A percentile compares a stretch with the other conserved stretches of the same genome.
phyloP scores from a whole-genome alignment of 2,113 vertebrate species.

The Picathartes gymnocephalus region DNA sequence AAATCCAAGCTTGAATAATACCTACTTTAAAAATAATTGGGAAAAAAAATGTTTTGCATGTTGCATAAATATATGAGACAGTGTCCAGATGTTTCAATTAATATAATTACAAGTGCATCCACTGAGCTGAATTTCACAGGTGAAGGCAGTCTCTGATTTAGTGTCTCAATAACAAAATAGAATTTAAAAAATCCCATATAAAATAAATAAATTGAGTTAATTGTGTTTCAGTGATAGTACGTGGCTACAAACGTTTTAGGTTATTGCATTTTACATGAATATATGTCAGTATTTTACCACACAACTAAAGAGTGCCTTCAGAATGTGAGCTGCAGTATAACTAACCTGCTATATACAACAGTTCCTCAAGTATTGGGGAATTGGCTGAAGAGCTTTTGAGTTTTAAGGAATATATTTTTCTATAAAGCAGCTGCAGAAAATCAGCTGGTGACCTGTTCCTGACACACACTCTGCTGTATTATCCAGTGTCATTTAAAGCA shows the following conservation, averaged over 20 bases:
- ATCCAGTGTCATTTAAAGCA: background rate
- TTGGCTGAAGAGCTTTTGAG: background rate
- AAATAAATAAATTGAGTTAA: background rate
- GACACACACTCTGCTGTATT: background rate
- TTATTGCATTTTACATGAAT: background rate
- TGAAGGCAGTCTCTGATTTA: background rate
- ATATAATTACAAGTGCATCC: background rate
- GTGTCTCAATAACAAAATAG: background rate
- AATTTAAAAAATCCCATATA: background rate
- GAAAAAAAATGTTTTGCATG: background rate
- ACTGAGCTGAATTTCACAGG: background rate
- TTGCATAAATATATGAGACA: background rate
- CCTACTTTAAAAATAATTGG: background rate
- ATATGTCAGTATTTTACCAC: background rate
- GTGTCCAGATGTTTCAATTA: background rate
- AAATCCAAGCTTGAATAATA: background rate
- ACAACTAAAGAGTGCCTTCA: background rate
- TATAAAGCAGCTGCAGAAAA: background rate
- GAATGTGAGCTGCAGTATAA: background rate
- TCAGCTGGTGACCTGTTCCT: constrained; percentile 10
- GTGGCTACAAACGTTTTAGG: background rate
- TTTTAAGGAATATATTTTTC: background rate
- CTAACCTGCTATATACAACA: background rate
- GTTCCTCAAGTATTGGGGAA: background rate
- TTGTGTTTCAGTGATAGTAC: background rate